These are phyloP conservation scores for Spinus olivaceus DNA, from an alignment of 2,797 vertebrate species.

Conservation along the genomic window DNA sequence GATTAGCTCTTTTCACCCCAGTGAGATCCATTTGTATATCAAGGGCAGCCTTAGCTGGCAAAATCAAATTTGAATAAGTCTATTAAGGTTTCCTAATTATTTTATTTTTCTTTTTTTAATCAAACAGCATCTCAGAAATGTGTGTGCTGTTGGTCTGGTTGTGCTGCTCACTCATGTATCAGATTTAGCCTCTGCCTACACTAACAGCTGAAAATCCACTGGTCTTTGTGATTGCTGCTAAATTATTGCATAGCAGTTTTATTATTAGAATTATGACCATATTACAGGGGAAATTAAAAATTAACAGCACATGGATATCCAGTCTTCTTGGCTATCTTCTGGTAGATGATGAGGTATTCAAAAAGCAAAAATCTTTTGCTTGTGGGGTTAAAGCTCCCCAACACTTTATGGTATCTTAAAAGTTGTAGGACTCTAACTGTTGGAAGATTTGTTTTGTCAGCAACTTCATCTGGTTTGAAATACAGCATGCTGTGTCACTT, in stretches of 20 bases:
- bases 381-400: not conserved
- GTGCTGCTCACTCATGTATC: not conserved
- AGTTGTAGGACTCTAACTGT: not conserved
- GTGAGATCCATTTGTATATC: not conserved
- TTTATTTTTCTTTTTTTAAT: not conserved
- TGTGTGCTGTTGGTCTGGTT: not conserved
- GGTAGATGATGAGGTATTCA: not conserved
- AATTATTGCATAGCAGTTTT: conserved; percentile 50
- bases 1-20: not conserved
- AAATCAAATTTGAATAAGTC: not conserved
- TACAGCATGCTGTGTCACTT: not conserved
- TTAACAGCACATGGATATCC: conserved; percentile 6
- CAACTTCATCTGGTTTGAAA: not conserved
- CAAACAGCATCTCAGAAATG: not conserved
- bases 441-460: not conserved
- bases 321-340: not conserved
- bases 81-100: not conserved
- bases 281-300: conserved; percentile 52
- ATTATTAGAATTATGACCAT: conserved; percentile 28
- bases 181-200: conserved; percentile 23
- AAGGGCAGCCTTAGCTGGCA: not conserved
- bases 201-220: conserved; percentile 2
- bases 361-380: not conserved
- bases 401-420: not conserved
- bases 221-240: conserved; percentile 5